Evolutionary conservation across 2,888 invertebrate genomes (phyloP).

Genomic region (Stenolophus ochropezus): DNA sequence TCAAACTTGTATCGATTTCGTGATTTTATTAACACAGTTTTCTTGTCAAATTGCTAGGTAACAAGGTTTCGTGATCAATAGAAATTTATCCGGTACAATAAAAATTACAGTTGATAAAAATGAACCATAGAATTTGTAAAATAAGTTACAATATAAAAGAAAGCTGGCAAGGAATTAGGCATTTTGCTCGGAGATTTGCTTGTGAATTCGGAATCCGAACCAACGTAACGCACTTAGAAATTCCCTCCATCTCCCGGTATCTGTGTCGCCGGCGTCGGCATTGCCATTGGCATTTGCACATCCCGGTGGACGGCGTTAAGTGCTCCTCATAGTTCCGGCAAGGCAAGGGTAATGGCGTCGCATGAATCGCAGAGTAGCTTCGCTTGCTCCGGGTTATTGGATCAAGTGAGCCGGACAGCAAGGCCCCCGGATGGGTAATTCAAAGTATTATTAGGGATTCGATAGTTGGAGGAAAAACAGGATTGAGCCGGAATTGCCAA

Average conservation of each 20-base stretch:
- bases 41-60: too few relatives aligned
- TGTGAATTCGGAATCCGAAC: not conserved
- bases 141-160: too few relatives aligned
- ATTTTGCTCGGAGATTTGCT: too few relatives aligned
- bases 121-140: too few relatives aligned
- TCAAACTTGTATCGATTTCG: too few relatives aligned
- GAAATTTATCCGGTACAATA: too few relatives aligned
- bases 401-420: slow-evolving; percentile 30
- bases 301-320: slow-evolving; percentile 42
- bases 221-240: not conserved
- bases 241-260: not conserved
- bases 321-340: slow-evolving; percentile 27
- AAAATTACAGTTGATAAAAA: too few relatives aligned
- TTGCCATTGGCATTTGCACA: slow-evolving; percentile 23
- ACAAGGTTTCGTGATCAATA: too few relatives aligned
- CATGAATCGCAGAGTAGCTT: slow-evolving; percentile 37
- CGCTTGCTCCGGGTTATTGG: slow-evolving; percentile 26
- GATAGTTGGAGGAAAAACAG: not conserved
- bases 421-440: not conserved
- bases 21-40: too few relatives aligned
- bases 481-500: not conserved
- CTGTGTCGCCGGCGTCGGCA: not conserved
- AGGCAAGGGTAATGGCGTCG: not conserved
- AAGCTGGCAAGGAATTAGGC: too few relatives aligned
- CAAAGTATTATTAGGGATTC: slow-evolving; percentile 4